A percentile compares a stretch with the other conserved stretches of the same genome.
Conservation (phyloP, 1,140 invertebrate species). For the Zelostemma sp. region DNA sequence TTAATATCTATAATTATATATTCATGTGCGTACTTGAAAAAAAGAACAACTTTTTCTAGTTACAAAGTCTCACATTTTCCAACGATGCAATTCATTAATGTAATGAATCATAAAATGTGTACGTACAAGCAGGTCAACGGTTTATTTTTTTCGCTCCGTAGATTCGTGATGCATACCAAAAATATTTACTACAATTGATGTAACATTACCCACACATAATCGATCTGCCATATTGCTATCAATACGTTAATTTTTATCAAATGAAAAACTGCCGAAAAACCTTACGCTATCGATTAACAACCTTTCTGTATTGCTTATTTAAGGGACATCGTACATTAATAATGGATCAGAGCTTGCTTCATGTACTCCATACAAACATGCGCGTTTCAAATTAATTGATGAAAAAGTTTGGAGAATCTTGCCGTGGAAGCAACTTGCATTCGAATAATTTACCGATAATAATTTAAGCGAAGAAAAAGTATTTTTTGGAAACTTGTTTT, state of each 20-base stretch:
- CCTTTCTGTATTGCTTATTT: constrained; percentile 8
- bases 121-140: no score
- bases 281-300: constrained; percentile 3
- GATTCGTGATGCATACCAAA: neutral
- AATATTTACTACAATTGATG: neutral
- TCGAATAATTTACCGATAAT: neutral
- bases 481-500: no score
- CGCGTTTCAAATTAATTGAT: neutral
- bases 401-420: no score
- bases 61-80: no score
- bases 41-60: no score
- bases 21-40: no score
- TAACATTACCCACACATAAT: no score
- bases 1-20: no score
- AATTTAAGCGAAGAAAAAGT: no score
- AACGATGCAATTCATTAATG: no score
- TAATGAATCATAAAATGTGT: no score
- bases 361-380: neutral
- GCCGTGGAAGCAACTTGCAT: no score
- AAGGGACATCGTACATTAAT: constrained; percentile 8
- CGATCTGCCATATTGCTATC: neutral
- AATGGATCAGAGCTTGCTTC: constrained; percentile 5
- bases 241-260: neutral
- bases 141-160: neutral
- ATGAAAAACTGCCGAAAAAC: constrained; percentile 6